Evolutionary conservation across 2,113 vertebrate species (phyloP), one percentile per base, ranked within the genome.

Genomic region (Pterocles burchelli): DNA sequence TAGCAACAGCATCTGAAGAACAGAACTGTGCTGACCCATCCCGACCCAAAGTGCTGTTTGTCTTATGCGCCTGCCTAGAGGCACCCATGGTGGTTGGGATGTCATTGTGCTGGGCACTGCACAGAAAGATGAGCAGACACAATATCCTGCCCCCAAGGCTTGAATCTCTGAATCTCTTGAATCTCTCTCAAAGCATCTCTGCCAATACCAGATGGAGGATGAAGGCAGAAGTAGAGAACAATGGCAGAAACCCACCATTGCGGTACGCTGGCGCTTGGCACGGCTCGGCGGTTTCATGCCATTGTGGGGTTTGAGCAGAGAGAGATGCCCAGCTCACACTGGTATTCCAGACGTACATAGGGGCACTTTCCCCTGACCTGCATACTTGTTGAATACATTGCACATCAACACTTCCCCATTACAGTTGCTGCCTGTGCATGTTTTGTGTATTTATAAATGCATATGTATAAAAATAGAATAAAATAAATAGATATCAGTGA

Each of bases 401-500:
- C 38, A 80, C 38, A 66, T 51, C 46, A 62, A 61, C 3, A 6
- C 33, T 76, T 86, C 25, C 43, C 63, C 28, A 9, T 58, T 77
- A 38, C 48, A 57, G 20, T 20, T 61, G 34, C 61, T 87, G 73
- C 45, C 55, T 71, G 8, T 73, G 31, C 19, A 14, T 26, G 36
- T 45, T 66, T 79, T 4, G 6, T 34, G 12, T 11, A 48, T 33
- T 77, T 75, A 59, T 49, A 85, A 74, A 74, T 9, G 8, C 4
- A 1, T 57, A 7, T 24, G 24, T 49, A 36, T 49, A 72, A 67
- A 91, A 94, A 65, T 46, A 66, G 20, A 73, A 87, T 66, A 80
- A 91, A 83, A 85, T 73, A 86, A 94, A 93, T 86, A 93, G 75
- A 75, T 95, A 52, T 95, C 83, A 85, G 90, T 93, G 96, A 95